Evolutionary conservation across 2,113 vertebrate genomes (phyloP).

Genomic region (Myrmecobius fasciatus): DNA sequence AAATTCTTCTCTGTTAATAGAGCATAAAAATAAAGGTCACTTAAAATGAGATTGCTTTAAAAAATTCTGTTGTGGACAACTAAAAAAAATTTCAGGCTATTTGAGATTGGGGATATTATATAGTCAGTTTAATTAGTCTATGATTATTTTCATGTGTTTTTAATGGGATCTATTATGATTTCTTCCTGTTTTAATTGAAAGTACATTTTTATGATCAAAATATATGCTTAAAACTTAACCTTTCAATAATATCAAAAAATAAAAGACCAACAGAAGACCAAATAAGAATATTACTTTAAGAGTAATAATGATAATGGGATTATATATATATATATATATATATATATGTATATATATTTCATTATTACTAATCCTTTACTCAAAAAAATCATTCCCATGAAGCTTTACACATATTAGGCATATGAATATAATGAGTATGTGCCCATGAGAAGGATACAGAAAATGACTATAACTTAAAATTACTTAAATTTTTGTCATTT

Average conservation of each 20-base stretch:
- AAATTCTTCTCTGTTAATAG: slow-evolving; percentile 10
- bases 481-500: not conserved
- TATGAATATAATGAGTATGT: not conserved
- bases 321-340: not conserved
- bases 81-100: slow-evolving; percentile 48
- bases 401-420: not conserved
- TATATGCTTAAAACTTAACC: not conserved
- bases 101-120: slow-evolving; percentile 38
- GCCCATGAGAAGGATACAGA: not conserved
- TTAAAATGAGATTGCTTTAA: slow-evolving; percentile 8
- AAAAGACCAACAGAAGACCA: not conserved
- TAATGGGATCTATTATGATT: slow-evolving; percentile 21
- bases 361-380: not conserved
- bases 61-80: slow-evolving; percentile 35
- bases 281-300: not conserved
- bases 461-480: not conserved
- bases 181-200: slow-evolving; percentile 45
- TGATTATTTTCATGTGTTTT: slow-evolving; percentile 57
- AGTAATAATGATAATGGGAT: not conserved
- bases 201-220: slow-evolving; percentile 42
- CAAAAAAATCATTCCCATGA: not conserved
- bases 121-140: not conserved
- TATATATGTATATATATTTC: not conserved
- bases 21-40: not conserved
- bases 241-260: not conserved